phyloP scores from a whole-genome alignment of 1,140 invertebrate genomes.

The Ceratina japonica region DNA sequence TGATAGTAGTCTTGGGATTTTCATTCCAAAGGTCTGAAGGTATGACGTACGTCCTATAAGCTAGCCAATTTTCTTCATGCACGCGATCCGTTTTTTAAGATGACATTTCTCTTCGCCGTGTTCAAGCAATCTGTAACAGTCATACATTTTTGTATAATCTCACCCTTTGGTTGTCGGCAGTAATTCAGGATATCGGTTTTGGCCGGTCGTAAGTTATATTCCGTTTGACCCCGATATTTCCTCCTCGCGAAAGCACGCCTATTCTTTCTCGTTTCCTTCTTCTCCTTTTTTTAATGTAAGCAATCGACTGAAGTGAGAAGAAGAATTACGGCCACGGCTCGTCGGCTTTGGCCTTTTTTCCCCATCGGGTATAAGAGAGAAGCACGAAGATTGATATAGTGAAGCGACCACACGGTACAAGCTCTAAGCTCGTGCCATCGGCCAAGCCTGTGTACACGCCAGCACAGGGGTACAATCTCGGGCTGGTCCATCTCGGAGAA shows the following conservation, averaged over 20 bases:
- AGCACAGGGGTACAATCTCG: conserved; percentile 29
- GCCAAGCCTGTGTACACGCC: conserved; percentile 36
- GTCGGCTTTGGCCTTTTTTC: conserved; percentile 31
- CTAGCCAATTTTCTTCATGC: conserved; percentile 14
- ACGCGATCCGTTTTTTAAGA: background rate
- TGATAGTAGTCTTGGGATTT: background rate
- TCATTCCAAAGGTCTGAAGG: background rate
- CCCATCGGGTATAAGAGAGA: conserved; percentile 45
- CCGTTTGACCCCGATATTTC: conserved; percentile 27
- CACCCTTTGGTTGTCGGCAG: background rate
- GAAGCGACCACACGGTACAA: conserved; percentile 62
- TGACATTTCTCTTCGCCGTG: conserved; percentile 12
- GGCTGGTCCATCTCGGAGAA: conserved; percentile 45
- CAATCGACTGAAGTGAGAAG: background rate
- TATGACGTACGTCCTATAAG: background rate
- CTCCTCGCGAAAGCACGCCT: conserved; percentile 10
- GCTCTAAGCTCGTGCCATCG: conserved; percentile 59
- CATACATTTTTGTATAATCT: conserved; percentile 12
- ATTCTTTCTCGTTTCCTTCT: background rate
- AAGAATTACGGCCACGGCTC: conserved; percentile 40
- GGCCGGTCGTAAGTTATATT: conserved; percentile 13
- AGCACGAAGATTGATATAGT: conserved; percentile 64
- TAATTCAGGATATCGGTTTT: conserved; percentile 40
- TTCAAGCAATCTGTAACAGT: conserved; percentile 36
- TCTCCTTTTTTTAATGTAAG: background rate